Conservation (phyloP, 2,888 invertebrate species). For the Perizoma flavofasciatum region DNA sequence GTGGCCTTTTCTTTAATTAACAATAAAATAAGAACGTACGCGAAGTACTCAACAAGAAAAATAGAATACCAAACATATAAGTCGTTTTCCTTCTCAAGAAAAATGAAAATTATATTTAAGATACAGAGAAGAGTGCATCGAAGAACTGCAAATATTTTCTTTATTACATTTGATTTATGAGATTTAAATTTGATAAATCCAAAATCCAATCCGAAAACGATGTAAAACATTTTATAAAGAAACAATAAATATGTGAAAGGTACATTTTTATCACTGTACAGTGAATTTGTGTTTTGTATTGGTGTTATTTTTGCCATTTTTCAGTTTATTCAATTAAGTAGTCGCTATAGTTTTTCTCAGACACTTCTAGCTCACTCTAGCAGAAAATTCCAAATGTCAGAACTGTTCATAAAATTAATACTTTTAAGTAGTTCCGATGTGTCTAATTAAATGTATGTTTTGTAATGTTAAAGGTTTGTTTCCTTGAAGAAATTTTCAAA, state of each 20-base stretch:
- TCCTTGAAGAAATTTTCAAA: too few species aligned
- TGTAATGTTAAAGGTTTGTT: not conserved
- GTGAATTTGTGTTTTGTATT: slow-evolving; percentile 4
- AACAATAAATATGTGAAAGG: slow-evolving; percentile 3
- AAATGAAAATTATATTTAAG: not conserved
- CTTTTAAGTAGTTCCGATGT: slow-evolving; percentile 3
- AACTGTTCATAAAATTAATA: slow-evolving; percentile 1
- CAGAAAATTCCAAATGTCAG: not conserved
- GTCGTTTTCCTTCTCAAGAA: not conserved
- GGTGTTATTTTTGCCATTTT: slow-evolving; percentile 2
- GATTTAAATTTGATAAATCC: slow-evolving; percentile 3
- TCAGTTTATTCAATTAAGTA: not conserved
- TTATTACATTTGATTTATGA: not conserved
- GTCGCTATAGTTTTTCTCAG: not conserved
- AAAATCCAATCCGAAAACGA: slow-evolving; percentile 8
- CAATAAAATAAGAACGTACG: not conserved
- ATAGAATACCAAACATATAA: not conserved
- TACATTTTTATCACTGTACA: slow-evolving; percentile 5
- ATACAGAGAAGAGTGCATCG: not conserved
- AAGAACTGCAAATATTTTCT: not conserved
- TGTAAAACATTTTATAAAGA: not conserved
- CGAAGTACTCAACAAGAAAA: not conserved
- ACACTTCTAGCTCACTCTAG: not conserved
- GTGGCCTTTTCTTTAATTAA: slow-evolving; percentile 1
- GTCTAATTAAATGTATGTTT: not conserved